Evolutionary conservation across 2,888 invertebrate genomes (phyloP).

Genomic region (Schizotus pectinicornis): DNA sequence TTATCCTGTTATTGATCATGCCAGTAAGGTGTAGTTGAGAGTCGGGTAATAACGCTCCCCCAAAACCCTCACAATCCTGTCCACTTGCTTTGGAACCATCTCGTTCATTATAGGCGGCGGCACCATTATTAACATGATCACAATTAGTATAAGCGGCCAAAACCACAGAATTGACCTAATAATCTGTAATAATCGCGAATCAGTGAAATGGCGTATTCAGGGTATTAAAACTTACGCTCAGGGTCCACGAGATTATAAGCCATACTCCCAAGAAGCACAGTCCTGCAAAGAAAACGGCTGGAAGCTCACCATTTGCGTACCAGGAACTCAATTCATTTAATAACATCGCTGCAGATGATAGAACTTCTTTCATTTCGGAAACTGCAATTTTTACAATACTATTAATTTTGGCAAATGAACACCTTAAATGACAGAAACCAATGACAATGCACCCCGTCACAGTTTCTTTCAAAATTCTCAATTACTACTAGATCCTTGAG

Average conservation of each 20-base stretch:
- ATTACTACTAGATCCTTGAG: no score
- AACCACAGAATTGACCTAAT: conserved; percentile 14
- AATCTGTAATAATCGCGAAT: neutral
- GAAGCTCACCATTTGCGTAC: conserved; percentile 14
- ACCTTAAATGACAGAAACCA: no score
- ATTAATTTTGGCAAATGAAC: no score
- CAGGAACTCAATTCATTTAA: no score
- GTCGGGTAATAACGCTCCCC: neutral
- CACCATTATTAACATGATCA: conserved; percentile 22
- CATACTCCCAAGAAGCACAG: conserved; percentile 31
- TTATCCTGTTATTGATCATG: no score
- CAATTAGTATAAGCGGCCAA: conserved; percentile 8
- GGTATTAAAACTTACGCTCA: conserved; percentile 24
- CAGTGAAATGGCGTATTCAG: neutral
- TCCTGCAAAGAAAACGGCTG: conserved; percentile 24
- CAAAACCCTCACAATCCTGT: conserved; percentile 1
- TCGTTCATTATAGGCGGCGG: conserved; percentile 33
- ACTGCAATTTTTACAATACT: no score
- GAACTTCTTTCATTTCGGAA: no score
- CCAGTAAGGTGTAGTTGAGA: no score
- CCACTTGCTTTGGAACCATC: conserved; percentile 27
- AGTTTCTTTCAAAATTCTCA: no score
- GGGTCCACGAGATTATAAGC: conserved; percentile 28
- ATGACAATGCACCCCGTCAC: no score
- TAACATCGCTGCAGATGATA: no score